A percentile compares a stretch with the other conserved stretches of the same genome.
These are phyloP conservation scores for Paramormyrops hopkinsi DNA, from an alignment of 2,797 vertebrate species.

Conservation along the genomic window DNA sequence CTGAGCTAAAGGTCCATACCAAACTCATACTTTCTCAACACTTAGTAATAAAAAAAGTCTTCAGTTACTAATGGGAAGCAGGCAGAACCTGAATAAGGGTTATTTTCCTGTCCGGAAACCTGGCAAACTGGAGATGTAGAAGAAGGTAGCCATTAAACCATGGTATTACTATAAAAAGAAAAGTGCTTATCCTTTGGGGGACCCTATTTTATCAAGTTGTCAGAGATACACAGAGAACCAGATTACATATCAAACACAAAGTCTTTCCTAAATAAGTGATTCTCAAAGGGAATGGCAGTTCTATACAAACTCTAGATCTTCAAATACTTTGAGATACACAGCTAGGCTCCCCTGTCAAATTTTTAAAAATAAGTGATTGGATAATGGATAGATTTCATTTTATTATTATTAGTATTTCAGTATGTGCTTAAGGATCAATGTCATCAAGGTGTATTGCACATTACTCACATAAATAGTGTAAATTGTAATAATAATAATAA, in stretches of 20 bases:
- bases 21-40: background rate
- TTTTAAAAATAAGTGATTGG: background rate
- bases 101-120: background rate
- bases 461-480: background rate
- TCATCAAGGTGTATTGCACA: background rate
- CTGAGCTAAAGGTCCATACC: background rate
- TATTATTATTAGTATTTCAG: background rate
- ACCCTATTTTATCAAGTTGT: conserved; percentile 5
- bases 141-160: background rate
- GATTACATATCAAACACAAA: background rate
- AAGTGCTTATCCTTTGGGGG: background rate
- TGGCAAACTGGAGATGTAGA: background rate
- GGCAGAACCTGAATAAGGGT: background rate
- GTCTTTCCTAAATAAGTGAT: background rate
- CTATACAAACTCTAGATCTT: background rate
- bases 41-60: background rate
- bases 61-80: background rate
- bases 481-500: background rate
- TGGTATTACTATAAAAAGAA: background rate
- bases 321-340: background rate
- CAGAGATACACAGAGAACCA: conserved; percentile 1
- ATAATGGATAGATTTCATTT: background rate
- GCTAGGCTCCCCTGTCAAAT: background rate
- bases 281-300: background rate
- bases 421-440: background rate